Evolutionary conservation across 2,888 invertebrate genomes (phyloP), one percentile per base, ranked within the genome.

Genomic region (Sipha maydis): DNA sequence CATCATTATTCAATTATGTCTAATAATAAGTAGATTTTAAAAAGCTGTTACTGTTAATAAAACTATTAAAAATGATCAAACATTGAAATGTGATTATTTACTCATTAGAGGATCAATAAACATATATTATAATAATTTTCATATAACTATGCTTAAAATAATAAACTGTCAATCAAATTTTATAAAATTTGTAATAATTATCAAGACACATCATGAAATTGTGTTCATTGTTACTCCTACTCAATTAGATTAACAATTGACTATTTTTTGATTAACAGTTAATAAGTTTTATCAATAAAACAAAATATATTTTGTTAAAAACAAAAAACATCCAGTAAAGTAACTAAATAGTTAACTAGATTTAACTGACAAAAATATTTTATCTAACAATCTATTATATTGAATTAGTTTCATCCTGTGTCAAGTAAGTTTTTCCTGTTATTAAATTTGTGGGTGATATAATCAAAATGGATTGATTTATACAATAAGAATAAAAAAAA

Each of bases 401-500:
- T 84, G 76, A 76, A 84, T 67, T 84, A 75, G 38, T 41, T 28
- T 31, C 25, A 84, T 84, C 67, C 76, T 76, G 76, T 83, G n/a
- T 73, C n/a, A 31, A 82, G 41, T 7, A 38, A 1, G 48, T 38
- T n/a, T 48, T 54, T 56, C 71, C 83, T 61, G 34, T 38, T 19
- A 69, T 38, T 25, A 38, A 38, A 56, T n/a, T 34, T n/a, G 14
- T 14, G 73, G 38, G 38, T 5, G 11, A 54, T 28, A 5, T 76
- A 61, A 71, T 28, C 11, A 28, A 71, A 69, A 69, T 28, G 31
- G 14, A 14, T 71, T 71, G 31, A n/a, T 3, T n/a, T n/a, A 67
- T 31, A 28, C 31, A 71, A 76, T 3, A 41, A 9, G 21, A 78
- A 31, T 78, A 14, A 3, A 56, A 78, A 38, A 41, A 34, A 34